Conservation (phyloP, 2,797 vertebrate genomes). For the Gouania willdenowi region DNA sequence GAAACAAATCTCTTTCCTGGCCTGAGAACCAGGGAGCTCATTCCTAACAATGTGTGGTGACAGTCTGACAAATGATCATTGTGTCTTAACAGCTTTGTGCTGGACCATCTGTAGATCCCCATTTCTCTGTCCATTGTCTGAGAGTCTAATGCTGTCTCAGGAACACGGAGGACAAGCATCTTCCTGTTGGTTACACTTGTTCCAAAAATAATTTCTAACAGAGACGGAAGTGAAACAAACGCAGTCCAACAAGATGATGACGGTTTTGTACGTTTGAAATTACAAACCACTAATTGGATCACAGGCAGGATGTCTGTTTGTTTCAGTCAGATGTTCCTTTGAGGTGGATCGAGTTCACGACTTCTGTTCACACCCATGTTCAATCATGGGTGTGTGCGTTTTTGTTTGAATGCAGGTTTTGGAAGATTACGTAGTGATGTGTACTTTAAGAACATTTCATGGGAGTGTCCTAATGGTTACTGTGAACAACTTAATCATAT, state of each 20-base stretch:
- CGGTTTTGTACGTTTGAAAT: too few relatives aligned
- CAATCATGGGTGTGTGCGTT: neutral
- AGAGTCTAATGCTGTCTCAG: constrained; percentile 4
- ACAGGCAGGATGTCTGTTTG: too few relatives aligned
- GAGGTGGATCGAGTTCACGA: too few relatives aligned
- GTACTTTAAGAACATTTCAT: neutral
- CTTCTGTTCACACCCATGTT: too few relatives aligned
- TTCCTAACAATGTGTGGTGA: constrained; percentile 25
- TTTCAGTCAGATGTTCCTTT: too few relatives aligned
- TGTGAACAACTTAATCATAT: constrained; percentile 23
- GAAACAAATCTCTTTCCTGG: constrained; percentile 7
- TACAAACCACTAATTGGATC: too few relatives aligned
- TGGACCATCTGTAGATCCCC: constrained; percentile 15
- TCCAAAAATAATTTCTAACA: too few relatives aligned
- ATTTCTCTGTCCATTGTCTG: constrained; percentile 25
- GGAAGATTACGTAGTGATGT: neutral
- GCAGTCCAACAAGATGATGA: neutral
- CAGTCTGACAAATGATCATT: constrained; percentile 14
- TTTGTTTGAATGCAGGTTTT: constrained; percentile 8
- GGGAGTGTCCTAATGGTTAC: constrained; percentile 2
- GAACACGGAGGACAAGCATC: constrained; percentile 8
- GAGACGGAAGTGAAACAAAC: neutral
- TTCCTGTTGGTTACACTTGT: constrained; percentile 9
- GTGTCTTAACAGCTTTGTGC: neutral
- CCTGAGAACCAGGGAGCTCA: constrained; percentile 25